Base-by-base conservation (phyloP, 2,113 vertebrate species). In the Phalacrocorax pelagicus region DNA sequence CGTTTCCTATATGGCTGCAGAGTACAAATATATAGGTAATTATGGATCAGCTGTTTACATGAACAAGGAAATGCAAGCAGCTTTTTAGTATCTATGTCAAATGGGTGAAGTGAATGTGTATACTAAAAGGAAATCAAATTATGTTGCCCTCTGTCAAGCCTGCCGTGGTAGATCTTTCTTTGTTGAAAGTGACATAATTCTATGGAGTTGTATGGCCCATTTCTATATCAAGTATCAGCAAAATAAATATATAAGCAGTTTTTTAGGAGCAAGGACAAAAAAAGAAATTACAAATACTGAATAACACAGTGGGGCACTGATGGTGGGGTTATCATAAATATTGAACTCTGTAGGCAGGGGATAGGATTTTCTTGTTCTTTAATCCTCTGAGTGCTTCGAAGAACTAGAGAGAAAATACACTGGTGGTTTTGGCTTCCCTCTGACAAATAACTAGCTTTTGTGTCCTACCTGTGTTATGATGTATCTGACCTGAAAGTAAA, bases 391-490 rank as follows among this genome's bases (percentile, higher is more conserved):
- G 17, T 13, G 13, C 24, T 63, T 71, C 9, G 13, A 79, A 62
- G 24, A 84, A 18, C 10, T 70, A 32, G 32, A 42, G 29, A 38
- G 40, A 36, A 36, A 67, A 47, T 38, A n/a, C 3, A 11, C 4
- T 40, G 11, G 5, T 44, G 10, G 4, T 57, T 70, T 89, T 91
- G n/a, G 5, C 36, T 81, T 73, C 32, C 59, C 3, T 61, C 36
- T 62, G 30, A 58, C 24, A 46, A 32, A 44, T 65, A 38, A 51
- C 9, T 70, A 70, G 6, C 12, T 58, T 4, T 0, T 65, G 9
- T 44, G 5, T 70, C 7, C 10, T 49, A 0, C 0, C 0, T 62
- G 40, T 77, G 27, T 15, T 70, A 73, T 81, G 21, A 38, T 65
- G 27, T 17, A 57, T 66, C 13, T 69, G 23, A 57, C 1, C 1